Base-by-base conservation (phyloP, 2,797 vertebrate genomes). In the Chloroceryle amazona region DNA sequence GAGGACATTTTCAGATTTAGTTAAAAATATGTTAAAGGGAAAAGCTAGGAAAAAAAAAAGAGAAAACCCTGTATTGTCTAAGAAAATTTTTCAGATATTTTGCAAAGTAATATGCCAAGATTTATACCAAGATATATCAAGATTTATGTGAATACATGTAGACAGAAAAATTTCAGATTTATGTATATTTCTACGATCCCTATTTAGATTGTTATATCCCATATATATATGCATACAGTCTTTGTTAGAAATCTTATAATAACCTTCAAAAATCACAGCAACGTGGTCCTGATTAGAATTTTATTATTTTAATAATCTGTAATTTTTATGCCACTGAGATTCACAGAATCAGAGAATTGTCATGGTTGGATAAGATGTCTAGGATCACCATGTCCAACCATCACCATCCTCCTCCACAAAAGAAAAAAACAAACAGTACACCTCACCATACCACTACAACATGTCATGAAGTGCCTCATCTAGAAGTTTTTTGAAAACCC, bases 61-160 rank as follows among this genome's bases (percentile, higher is more conserved):
- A 41, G 10, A 44, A 44, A 44, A 44, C 44, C 44, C 44, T 3
- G 1, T 49, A 31, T 11, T 39, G 9, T 79, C 5, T 49, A 85
- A 62, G 8, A 66, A 51, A 39, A 14, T 16, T 7, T 47, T 55
- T 35, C 12, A 46, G 6, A 18, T 2, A 9, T 39, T 67, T 80
- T 79, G 7, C 3, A 21, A 90, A 52, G 6, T 0, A 1, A 11
- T 25, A 52, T 44, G 5, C n/a, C n/a, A n/a, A n/a, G n/a, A 6
- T 9, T 21, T 10, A 10, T 37, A 37, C 10, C n/a, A n/a, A n/a
- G n/a, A n/a, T 37, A 4, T 18, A 37, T 19, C 13, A 57, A 37
- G 11, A 63, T 68, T n/a, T 63, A 25, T 3, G 3, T 26, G 6
- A 42, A 16, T 16, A 14, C 16, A 22, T 18, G 5, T 12, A n/a